Base-by-base conservation (phyloP, 2,113 vertebrate genomes). In the Vulpes ferrilata region DNA sequence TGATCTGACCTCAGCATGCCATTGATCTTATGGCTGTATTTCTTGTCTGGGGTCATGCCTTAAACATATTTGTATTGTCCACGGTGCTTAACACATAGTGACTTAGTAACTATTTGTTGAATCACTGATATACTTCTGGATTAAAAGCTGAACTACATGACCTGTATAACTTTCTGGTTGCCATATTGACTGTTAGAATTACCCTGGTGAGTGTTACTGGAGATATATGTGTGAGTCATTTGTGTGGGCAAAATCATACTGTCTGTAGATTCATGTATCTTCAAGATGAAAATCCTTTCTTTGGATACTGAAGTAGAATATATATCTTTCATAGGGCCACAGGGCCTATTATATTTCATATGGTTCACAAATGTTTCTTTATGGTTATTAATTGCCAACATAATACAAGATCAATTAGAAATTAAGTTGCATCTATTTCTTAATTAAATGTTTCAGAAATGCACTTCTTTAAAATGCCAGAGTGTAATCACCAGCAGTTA, bases 381-480 rank as follows among this genome's bases (percentile, higher is more conserved):
- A 81, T 57, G 12, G 57, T 62, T 22, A n/a, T 85, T n/a, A 96
- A 80, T 82, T 80, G 19, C 43, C 17, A 88, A 16, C 38, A 43
- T 16, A 65, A 23, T 35, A 48, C 38, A 85, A 91, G 84, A 85
- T 91, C 86, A 91, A 80, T 80, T 60, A 65, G 27, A 51, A 95
- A 83, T 67, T 69, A 78, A 89, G 32, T 32, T 86, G 43, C 51
- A 80, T 74, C 65, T 11, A 35, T 85, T 93, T 97, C 88, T 96
- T 81, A 94, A 89, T 91, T 95, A 93, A 83, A 94, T 73, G 11
- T 67, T 92, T 92, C 71, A 88, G 22, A 94, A 94, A 96, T 53
- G 1, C 10, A 86, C 51, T 92, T 96, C 65, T 87, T 93, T 11
- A 32, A 96, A 76, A 85, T 62, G 35, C 5, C 92, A 38, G 55